phyloP scores from a whole-genome alignment of 2,888 invertebrate species.

The Acrobasis repandana region DNA sequence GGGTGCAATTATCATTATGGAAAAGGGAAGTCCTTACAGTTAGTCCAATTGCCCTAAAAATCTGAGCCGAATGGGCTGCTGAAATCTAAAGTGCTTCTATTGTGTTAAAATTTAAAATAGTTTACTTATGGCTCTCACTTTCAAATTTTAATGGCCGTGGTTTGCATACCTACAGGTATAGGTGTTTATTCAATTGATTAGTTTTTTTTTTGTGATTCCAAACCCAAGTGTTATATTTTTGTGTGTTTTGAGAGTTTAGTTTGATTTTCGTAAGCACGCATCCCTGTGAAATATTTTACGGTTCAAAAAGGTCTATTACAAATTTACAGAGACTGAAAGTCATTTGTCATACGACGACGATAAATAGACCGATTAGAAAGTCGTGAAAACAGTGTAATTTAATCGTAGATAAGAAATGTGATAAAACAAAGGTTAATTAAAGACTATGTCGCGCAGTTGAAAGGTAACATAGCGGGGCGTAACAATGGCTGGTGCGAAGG shows the following conservation, averaged over 20 bases:
- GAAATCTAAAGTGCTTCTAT: neutral
- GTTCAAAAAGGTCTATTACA: neutral
- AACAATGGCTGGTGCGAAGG: conserved; percentile 60
- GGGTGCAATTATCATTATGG: conserved; percentile 23
- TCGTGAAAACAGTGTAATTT: conserved; percentile 30
- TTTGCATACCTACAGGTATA: too few relatives aligned
- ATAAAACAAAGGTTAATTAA: conserved; percentile 25
- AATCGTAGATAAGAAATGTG: conserved; percentile 19
- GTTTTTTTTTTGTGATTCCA: too few relatives aligned
- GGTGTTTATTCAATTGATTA: too few relatives aligned
- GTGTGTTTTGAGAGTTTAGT: too few relatives aligned
- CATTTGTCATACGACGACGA: conserved; percentile 68
- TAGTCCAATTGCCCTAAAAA: too few relatives aligned
- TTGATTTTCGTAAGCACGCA: too few relatives aligned
- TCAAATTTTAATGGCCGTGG: too few relatives aligned
- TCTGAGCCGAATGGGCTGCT: too few relatives aligned
- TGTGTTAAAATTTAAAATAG: neutral
- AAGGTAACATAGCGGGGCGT: conserved; percentile 52
- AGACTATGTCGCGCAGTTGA: conserved; percentile 11
- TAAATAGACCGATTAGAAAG: conserved; percentile 41
- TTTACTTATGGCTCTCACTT: too few relatives aligned
- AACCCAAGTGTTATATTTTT: too few relatives aligned
- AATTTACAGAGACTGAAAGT: conserved; percentile 33
- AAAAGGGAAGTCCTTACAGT: neutral
- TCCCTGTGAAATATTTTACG: too few relatives aligned